Percentiles rank a stretch among this genome's conserved stretches.
These are phyloP conservation scores for Shargacucullia verbasci DNA, from an alignment of 2,888 invertebrate species.

Conservation along the genomic window DNA sequence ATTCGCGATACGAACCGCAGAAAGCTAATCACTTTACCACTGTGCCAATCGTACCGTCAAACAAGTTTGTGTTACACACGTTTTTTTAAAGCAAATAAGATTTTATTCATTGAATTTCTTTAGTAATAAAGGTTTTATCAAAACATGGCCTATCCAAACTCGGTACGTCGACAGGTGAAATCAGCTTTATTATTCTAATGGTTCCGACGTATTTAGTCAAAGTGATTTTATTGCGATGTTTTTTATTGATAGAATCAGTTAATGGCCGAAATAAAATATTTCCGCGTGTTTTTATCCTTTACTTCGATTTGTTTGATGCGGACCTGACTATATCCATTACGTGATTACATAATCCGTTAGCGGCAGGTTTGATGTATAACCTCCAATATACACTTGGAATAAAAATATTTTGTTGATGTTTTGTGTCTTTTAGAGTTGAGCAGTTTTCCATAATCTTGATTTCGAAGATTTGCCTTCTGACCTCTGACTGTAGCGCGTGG, in stretches of 20 bases:
- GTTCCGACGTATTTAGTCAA: slow-evolving; percentile 22
- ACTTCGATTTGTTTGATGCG: slow-evolving; percentile 47
- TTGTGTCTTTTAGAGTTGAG: slow-evolving; percentile 5
- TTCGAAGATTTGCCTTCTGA: too few relatives aligned
- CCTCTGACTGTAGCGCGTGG: too few relatives aligned
- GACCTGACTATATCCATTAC: slow-evolving; percentile 51
- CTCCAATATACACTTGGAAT: slow-evolving; percentile 14
- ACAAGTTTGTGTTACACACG: too few relatives aligned
- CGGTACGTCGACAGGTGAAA: too few relatives aligned
- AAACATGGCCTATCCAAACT: too few relatives aligned
- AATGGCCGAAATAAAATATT: slow-evolving; percentile 39
- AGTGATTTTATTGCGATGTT: slow-evolving; percentile 40
- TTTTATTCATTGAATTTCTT: too few relatives aligned
- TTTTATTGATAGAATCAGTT: slow-evolving; percentile 27
- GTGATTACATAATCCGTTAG: slow-evolving; percentile 58
- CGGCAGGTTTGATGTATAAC: slow-evolving; percentile 23
- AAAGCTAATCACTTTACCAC: too few relatives aligned
- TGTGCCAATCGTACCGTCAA: too few relatives aligned
- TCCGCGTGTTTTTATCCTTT: slow-evolving; percentile 40
- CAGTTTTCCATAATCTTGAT: too few relatives aligned
- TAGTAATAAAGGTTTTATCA: too few relatives aligned
- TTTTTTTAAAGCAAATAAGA: too few relatives aligned
- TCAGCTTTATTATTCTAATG: slow-evolving; percentile 29
- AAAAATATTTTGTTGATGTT: slow-evolving; percentile 10
- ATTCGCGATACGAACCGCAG: too few relatives aligned